Evolutionary conservation across 2,797 vertebrate genomes (phyloP).

Genomic region (Sardinella longiceps): DNA sequence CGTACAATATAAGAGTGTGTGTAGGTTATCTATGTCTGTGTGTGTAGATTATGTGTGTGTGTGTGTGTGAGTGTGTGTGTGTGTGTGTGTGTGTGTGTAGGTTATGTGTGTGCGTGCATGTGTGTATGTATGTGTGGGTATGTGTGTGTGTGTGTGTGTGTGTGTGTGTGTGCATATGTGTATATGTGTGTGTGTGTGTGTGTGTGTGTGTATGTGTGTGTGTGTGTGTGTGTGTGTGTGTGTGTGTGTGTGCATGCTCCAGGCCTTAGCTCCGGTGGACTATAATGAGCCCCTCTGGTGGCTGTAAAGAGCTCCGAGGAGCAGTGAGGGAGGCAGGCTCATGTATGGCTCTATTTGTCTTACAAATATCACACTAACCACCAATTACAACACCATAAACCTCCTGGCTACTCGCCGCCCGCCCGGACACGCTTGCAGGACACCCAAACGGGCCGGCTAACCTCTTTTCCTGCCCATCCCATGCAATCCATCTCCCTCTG

Average conservation of each 20-base stretch:
- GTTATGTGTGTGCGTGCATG: neutral
- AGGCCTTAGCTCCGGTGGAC: slow-evolving; percentile 78
- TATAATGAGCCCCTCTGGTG: slow-evolving; percentile 93
- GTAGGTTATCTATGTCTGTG: neutral
- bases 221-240: slow-evolving; percentile 44
- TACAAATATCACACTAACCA: slow-evolving; percentile 95
- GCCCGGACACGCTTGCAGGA: slow-evolving; percentile 81
- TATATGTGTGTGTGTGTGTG: neutral
- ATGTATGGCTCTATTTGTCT: slow-evolving; percentile 92
- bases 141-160: slow-evolving; percentile 4
- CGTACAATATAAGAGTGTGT: too few relatives aligned
- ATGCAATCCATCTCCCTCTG: neutral
- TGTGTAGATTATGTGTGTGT: slow-evolving; percentile 48
- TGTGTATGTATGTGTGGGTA: neutral
- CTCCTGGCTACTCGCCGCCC: slow-evolving; percentile 86
- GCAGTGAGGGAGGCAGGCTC: slow-evolving; percentile 82
- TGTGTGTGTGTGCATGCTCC: slow-evolving; percentile 43
- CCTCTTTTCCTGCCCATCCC: neutral
- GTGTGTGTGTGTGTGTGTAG: slow-evolving; percentile 28
- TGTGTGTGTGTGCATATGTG: neutral
- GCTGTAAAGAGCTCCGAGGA: slow-evolving; percentile 86
- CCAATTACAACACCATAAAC: slow-evolving; percentile 93
- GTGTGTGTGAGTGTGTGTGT: neutral
- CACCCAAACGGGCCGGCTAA: slow-evolving; percentile 69
- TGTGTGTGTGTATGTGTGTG: slow-evolving; percentile 39